Evolutionary conservation across 2,888 invertebrate species (phyloP).

Genomic region (Drosophila barbarae): DNA sequence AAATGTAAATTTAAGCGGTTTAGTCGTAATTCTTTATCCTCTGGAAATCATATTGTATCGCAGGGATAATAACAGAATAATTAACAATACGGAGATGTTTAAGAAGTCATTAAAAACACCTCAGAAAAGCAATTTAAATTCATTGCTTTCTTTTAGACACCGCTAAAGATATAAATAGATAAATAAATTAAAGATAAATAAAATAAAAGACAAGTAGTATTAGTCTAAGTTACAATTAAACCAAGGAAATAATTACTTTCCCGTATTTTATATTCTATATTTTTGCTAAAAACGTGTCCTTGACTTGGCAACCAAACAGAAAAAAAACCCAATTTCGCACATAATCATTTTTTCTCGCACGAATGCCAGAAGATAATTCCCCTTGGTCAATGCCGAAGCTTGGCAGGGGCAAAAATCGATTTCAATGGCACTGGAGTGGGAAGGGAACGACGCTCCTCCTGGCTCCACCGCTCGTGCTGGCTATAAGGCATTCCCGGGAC

Average conservation of each 20-base stretch:
- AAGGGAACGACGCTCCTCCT: constrained; percentile 5
- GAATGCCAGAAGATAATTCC: constrained; percentile 16
- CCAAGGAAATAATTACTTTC: background rate
- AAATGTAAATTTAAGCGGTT: constrained; percentile 8
- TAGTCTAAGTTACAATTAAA: background rate
- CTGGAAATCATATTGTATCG: background rate
- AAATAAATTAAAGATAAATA: background rate
- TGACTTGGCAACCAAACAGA: background rate
- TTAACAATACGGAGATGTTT: no score
- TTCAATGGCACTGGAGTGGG: constrained; percentile 7
- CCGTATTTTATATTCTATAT: background rate
- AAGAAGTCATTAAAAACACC: background rate
- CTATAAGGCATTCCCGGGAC: constrained; percentile 41
- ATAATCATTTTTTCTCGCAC: constrained; percentile 13
- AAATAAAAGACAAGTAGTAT: background rate
- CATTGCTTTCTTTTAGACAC: background rate
- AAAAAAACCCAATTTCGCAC: background rate
- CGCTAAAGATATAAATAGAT: no score
- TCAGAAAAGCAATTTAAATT: background rate
- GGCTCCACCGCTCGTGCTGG: constrained; percentile 21
- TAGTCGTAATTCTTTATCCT: background rate
- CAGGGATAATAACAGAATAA: background rate
- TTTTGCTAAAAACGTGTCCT: constrained; percentile 1
- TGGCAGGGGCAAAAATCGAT: constrained; percentile 29
- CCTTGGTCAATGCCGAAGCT: constrained; percentile 12